phyloP scores from a whole-genome alignment of 2,797 vertebrate genomes.

The Pterois miles region DNA sequence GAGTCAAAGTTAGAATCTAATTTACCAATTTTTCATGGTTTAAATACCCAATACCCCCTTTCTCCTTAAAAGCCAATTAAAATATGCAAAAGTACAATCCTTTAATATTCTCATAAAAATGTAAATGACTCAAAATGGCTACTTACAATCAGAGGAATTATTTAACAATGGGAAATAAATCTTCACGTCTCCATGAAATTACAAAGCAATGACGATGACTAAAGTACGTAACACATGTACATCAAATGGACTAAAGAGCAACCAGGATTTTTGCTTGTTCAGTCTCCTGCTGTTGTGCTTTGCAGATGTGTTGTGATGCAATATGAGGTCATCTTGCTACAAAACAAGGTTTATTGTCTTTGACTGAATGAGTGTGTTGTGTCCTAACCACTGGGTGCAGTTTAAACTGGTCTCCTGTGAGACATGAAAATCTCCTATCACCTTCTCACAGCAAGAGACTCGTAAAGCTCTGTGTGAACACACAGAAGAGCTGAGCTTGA shows the following conservation, averaged over 20 bases:
- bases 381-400: constrained; percentile 1
- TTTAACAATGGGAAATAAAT: constrained; percentile 65
- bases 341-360: constrained; percentile 34
- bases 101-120: constrained; percentile 85
- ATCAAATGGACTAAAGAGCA: constrained; percentile 1
- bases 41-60: constrained; percentile 61
- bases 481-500: constrained; percentile 1
- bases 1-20: constrained; percentile 77
- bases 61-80: constrained; percentile 77
- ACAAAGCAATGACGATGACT: constrained; percentile 49
- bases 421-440: constrained; percentile 16
- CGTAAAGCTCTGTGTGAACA: constrained; percentile 1
- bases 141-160: constrained; percentile 63
- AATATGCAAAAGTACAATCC: constrained; percentile 74
- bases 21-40: constrained; percentile 76
- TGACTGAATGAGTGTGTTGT: constrained; percentile 19
- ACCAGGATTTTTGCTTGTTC: background rate
- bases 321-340: constrained; percentile 12
- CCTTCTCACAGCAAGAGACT: constrained; percentile 26
- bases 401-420: constrained; percentile 35
- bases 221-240: constrained; percentile 13
- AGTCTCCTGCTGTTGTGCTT: constrained; percentile 19
- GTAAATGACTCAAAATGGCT: constrained; percentile 74
- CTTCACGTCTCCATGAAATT: constrained; percentile 39
- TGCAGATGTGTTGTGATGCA: constrained; percentile 24